These are phyloP conservation scores for Plecturocebus donacophilus DNA, from an alignment of 2,113 vertebrate genomes.

Conservation along the genomic window DNA sequence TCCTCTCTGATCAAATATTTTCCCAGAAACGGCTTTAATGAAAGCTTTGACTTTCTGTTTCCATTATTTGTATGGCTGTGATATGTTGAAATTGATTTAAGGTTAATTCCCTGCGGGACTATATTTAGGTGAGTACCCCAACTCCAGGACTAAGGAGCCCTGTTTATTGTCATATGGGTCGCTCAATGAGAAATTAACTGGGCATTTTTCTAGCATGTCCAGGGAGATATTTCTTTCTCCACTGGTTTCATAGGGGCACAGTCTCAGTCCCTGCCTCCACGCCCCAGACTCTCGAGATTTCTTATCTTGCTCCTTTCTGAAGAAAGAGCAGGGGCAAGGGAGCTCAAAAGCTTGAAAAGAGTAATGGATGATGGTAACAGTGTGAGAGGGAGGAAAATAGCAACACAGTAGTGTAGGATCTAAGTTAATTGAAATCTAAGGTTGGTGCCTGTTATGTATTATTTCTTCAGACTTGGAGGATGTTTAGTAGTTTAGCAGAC, in stretches of 20 bases:
- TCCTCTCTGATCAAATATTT: neutral
- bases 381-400: neutral
- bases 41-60: neutral
- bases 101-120: neutral
- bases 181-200: neutral
- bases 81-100: neutral
- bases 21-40: neutral
- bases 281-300: neutral
- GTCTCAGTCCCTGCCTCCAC: neutral
- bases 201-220: neutral
- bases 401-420: neutral
- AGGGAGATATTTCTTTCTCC: neutral
- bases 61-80: neutral
- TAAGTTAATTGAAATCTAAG: neutral
- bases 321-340: neutral
- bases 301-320: neutral
- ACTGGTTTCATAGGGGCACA: neutral
- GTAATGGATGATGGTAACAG: neutral
- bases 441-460: neutral
- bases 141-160: neutral
- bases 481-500: neutral
- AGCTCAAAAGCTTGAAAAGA: neutral
- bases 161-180: neutral
- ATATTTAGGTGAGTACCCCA: neutral
- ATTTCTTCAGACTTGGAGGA: neutral